Percentiles rank a stretch among this genome's conserved stretches.
Evolutionary conservation across 2,797 vertebrate genomes (phyloP).

Genomic region (Acanthurus lineatus): DNA sequence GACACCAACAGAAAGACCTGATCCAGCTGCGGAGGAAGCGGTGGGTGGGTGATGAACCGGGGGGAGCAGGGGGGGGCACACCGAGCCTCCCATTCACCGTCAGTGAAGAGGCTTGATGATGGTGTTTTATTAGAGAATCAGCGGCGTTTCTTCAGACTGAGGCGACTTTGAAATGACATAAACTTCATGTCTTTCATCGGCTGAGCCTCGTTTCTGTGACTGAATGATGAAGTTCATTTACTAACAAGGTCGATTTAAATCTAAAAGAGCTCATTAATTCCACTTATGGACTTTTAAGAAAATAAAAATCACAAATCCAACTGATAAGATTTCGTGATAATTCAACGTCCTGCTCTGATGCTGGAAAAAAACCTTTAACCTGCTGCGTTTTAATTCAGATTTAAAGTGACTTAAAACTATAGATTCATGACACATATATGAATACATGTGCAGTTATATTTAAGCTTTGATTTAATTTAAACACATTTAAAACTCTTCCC

Average conservation of each 20-base stretch:
- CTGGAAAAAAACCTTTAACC: not conserved
- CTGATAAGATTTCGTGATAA: too few relatives aligned
- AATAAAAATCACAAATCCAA: too few relatives aligned
- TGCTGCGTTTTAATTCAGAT: not conserved
- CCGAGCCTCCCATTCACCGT: not conserved
- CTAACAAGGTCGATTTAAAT: too few relatives aligned
- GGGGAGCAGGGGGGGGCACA: not conserved
- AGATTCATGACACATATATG: not conserved
- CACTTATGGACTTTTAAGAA: too few relatives aligned
- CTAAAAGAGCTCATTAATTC: too few relatives aligned
- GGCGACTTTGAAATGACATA: too few relatives aligned
- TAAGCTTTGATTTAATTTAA: not conserved
- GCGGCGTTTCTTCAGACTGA: too few relatives aligned
- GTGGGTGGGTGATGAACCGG: conserved; percentile 8
- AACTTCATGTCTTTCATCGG: too few relatives aligned
- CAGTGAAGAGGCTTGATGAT: not conserved
- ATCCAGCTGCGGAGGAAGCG: conserved; percentile 30
- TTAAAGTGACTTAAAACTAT: not conserved
- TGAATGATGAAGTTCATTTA: too few relatives aligned
- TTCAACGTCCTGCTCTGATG: too few relatives aligned
- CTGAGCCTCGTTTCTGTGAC: too few relatives aligned
- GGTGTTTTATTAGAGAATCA: too few relatives aligned
- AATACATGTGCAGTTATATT: not conserved
- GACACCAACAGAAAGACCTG: not conserved
- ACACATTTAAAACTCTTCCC: not conserved